Evolutionary conservation across 2,113 vertebrate genomes (phyloP), one percentile per base, ranked within the genome.

Genomic region (Syngnathoides biaculeatus): DNA sequence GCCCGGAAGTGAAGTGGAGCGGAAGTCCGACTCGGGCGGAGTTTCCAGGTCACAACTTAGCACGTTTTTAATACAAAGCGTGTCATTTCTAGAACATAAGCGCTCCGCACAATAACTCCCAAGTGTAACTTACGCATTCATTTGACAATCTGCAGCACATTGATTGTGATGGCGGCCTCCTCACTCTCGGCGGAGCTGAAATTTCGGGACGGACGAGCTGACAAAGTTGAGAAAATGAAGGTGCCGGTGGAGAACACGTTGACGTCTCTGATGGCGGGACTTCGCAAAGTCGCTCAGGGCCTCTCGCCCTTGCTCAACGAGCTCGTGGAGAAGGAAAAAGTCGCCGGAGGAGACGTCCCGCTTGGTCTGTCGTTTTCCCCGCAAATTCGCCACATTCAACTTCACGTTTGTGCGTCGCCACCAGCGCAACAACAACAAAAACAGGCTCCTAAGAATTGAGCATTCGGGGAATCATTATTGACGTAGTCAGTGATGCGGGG

Each of bases 251-350:
- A 91, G 22, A 80, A 74, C 0, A 72, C 68, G 38, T 48, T 92
- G 15, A 62, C 26, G 2, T 87, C 89, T 4, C 19, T 92, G 12
- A 81, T 83, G 11, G 1, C 0, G 3, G 59, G 86, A 20, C 5
- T 80, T 64, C 48, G 80, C 26, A 63, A 88, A 69, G 73, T 80
- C 65, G 59, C 62, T 39, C 3, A 8, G 0, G 79, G 79, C 3
- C 72, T 88, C 0, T 89, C 90, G 0, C 74, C 24, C 8, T 79
- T 90, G 2, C 80, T 93, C 22, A 90, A 72, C 17, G 79, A 83
- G 17, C 79, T 90, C 9, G 87, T 91, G 57, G 79, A 84, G 19
- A 75, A 68, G 15, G 89, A 92, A 61, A 88, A 61, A 19, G 0
- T 11, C 17, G 24, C 7, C 14, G 84, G 67, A 38, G 53, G 24